Evolutionary conservation across 1,140 invertebrate genomes (phyloP).

Genomic region (Pseudomyrmex cubaensis): DNA sequence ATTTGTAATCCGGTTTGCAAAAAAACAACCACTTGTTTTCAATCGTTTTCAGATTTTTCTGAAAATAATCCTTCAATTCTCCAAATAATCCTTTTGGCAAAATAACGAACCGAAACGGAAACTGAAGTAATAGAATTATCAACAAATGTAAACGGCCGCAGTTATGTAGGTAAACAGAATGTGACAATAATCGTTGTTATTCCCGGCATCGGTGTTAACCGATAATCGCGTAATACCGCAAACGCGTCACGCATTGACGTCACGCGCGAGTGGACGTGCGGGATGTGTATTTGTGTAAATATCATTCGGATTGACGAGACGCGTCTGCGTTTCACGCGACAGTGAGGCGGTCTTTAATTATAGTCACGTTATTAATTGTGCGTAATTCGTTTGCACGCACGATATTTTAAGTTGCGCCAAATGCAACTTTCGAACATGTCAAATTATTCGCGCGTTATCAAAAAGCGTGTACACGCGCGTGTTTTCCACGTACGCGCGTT

Average conservation of each 20-base stretch:
- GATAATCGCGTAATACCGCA: background rate
- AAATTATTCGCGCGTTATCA: background rate
- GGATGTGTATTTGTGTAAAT: background rate
- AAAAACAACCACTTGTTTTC: no score
- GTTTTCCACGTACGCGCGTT: no score
- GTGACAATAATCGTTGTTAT: background rate
- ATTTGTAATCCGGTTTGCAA: no score
- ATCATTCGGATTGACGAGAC: background rate
- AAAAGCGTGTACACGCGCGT: background rate
- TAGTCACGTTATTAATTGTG: background rate
- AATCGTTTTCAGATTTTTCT: no score
- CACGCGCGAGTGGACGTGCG: background rate
- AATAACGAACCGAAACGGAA: no score
- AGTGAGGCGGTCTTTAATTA: background rate
- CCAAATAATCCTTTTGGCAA: no score
- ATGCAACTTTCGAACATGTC: background rate
- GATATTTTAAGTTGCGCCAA: background rate
- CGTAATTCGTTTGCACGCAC: background rate
- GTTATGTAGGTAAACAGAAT: background rate
- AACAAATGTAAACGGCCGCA: no score
- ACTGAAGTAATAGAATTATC: no score
- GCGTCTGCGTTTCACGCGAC: background rate
- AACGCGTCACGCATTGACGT: constrained; percentile 1
- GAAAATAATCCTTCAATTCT: no score
- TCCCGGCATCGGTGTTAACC: background rate